Evolutionary conservation across 2,888 invertebrate species (phyloP).

Genomic region (Chromoteleia sp.): DNA sequence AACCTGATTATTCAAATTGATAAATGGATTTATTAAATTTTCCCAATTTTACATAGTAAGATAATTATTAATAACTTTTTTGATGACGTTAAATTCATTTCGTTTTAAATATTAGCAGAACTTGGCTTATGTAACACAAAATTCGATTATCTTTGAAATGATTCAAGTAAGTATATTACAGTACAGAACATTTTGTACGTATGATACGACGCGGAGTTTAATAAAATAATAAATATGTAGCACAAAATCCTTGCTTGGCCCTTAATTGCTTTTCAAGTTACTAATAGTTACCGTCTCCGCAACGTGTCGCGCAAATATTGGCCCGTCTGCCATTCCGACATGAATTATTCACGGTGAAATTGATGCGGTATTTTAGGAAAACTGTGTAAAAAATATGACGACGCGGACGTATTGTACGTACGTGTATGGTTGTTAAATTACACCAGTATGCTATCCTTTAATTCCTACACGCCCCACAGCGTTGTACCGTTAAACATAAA

Average conservation of each 20-base stretch:
- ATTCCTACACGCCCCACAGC: constrained; percentile 42
- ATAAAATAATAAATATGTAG: constrained; percentile 48
- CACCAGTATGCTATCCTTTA: constrained; percentile 42
- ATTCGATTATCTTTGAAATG: too few relatives aligned
- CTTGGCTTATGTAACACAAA: too few relatives aligned
- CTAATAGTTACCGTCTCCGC: constrained; percentile 42
- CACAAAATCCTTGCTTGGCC: constrained; percentile 34
- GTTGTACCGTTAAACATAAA: constrained; percentile 37
- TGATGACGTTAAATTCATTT: too few relatives aligned
- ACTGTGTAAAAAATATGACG: constrained; percentile 57
- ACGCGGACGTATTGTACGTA: constrained; percentile 28
- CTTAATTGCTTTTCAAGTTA: constrained; percentile 57
- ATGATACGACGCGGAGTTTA: constrained; percentile 11
- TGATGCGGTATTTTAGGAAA: constrained; percentile 63
- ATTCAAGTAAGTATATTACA: constrained; percentile 14
- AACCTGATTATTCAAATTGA: too few relatives aligned
- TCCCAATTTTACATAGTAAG: too few relatives aligned
- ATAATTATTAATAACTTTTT: too few relatives aligned
- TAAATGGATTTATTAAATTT: too few relatives aligned
- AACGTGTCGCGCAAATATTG: constrained; percentile 53
- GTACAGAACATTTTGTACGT: constrained; percentile 18
- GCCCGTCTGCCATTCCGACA: constrained; percentile 52
- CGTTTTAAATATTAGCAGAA: too few relatives aligned
- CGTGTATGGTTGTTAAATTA: constrained; percentile 60
- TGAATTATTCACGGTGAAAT: constrained; percentile 64